Evolutionary conservation across 2,113 vertebrate genomes (phyloP), one percentile per base, ranked within the genome.

Genomic region (Gavia stellata): DNA sequence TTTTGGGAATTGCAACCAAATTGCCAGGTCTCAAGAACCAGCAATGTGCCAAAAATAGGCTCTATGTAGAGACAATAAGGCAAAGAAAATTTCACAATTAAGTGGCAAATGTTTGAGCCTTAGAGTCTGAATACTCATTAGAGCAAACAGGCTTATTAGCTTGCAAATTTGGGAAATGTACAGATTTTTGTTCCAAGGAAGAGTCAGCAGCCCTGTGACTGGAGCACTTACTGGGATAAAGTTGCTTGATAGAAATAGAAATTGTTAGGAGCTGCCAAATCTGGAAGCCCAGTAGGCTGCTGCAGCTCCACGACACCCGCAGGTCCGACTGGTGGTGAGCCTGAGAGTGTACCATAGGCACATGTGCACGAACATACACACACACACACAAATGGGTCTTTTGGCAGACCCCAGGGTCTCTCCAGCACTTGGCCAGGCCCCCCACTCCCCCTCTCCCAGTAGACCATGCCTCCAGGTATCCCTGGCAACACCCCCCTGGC

Each of bases 291-390:
- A 2, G 14, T 0, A 28, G n/a, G 44, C 12, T 73, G 44, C 18
- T 56, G 68, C 59, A 56, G 26, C 4, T 13, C 2, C 10, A 3
- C 0, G 1, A 1, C 52, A 29, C 19, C 52, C 0, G 1, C 17
- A 34, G 36, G 26, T 66, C 31, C 0, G 0, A 2, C 24, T 8
- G 34, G 14, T 42, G 16, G 25, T 1, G 28, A 49, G 8, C 6
- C 33, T 52, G 50, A 8, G 15, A 0, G 0, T 6, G 38, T 14
- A 2, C 31, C 8, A 6, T 4, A 18, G 16, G 14, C 23, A 28
- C 18, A 44, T 0, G 6, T 0, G 4, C 1, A 4, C 18, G 25
- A 12, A 36, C 25, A 8, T 3, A 12, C 34, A 17, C 25, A 36
- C 17, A 58, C 18, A 31, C n/a, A 36, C 31, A 49, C 9, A 55